Evolutionary conservation across 37 sponge, comb jelly and placozoan genomes (phyloP), one percentile per base, ranked within the genome.

Genomic region (Amphimedon queenslandica): DNA sequence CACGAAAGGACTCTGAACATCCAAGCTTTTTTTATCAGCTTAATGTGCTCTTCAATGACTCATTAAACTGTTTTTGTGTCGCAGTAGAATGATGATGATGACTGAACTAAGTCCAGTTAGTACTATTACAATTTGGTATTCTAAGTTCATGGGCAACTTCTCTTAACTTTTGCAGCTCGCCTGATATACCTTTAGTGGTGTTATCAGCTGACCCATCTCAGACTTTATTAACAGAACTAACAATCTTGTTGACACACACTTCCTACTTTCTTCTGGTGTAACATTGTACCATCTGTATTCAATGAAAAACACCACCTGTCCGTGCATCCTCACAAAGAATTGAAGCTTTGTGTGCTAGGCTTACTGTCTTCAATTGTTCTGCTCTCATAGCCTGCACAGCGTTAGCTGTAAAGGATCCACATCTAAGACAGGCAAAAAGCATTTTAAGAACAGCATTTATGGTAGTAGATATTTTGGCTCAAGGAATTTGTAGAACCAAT

Each of bases 251-350:
- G 11, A 73, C 37, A 53, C 32, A 57, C 61, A 29, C 74, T 60
- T 8, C 24, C 24, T 4, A 73, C 57, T 33, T 73, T 73, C 36
- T 36, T 73, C 21, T 56, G 74, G 37, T 6, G 57, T 38, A 57
- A 57, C 4, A 60, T 73, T 31, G 74, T 73, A 3, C 74, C 74
- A 73, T 73, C 74, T 33, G 74, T 24, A 57, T 73, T 73, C 36
- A 73, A 6, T 57, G 2, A 4, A 73, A 32, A 30, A 40, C 20
- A 16, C 10, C 61, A 36, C 38, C n/a, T 55, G 74, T 73, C 21
- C 13, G 25, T n/a, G n/a, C n/a, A n/a, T n/a, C n/a, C 28, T 63
- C 64, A 20, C 10, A 10, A 35, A 67, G 18, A 30, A 3, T 11
- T 23, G 3, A 10, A 40, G 77, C 73, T 28, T 72, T 72, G 34